phyloP scores from a whole-genome alignment of 2,113 vertebrate species.

The Craseonycteris thonglongyai region DNA sequence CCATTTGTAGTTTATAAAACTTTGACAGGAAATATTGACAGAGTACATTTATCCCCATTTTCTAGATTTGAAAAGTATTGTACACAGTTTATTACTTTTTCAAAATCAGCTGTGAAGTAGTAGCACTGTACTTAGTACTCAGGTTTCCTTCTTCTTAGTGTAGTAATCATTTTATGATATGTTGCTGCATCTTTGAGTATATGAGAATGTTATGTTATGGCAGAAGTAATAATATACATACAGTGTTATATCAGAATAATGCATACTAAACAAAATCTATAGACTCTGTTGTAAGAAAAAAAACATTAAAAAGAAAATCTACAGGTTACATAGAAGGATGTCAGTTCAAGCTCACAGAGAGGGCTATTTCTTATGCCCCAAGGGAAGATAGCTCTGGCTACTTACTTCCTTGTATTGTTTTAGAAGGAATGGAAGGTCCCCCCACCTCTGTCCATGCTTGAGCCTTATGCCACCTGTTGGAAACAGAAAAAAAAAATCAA shows the following conservation, averaged over 20 bases:
- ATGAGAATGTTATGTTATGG: neutral
- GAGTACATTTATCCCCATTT: neutral
- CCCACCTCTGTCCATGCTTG: neutral
- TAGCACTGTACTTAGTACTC: neutral
- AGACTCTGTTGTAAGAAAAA: neutral
- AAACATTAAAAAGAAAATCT: neutral
- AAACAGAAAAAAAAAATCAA: neutral
- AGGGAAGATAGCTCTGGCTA: accelerated
- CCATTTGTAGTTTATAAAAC: neutral
- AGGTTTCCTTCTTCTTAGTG: neutral
- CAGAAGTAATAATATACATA: neutral
- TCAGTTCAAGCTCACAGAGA: neutral
- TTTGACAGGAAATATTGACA: neutral
- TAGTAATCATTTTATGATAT: neutral
- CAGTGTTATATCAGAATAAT: neutral
- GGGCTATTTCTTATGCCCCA: neutral
- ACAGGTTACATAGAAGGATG: neutral
- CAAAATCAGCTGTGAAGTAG: neutral
- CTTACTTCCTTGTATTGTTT: neutral
- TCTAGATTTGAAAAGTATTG: neutral
- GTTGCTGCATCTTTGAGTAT: neutral
- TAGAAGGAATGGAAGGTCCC: neutral
- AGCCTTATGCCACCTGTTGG: neutral
- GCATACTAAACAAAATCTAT: neutral
- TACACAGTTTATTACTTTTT: neutral